Evolutionary conservation across 2,113 vertebrate genomes (phyloP), one percentile per base, ranked within the genome.

Genomic region (Serilophus lunatus): DNA sequence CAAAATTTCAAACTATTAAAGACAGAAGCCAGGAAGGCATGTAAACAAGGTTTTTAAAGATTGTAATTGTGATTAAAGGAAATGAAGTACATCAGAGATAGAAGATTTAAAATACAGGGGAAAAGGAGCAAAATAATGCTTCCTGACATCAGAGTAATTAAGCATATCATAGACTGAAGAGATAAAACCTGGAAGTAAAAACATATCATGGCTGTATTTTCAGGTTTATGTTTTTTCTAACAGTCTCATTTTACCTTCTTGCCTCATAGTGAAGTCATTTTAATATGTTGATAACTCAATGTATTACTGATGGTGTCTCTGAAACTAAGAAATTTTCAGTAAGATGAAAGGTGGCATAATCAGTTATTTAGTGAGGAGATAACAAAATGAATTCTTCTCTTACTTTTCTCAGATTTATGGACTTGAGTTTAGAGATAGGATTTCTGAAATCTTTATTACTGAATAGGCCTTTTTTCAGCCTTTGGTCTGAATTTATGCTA

Each of bases 1-100:
- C 1, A 1, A 81, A 74, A 70, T 35, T 45, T 33, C 36, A 49
- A 56, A 59, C 23, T 74, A 28, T 71, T 82, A 29, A 74, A 91
- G 64, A 22, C 35, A 88, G 44, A 80, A 71, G 23, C 8, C 26
- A 60, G n/a, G 26, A 79, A 88, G 61, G 25, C 63, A 76, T 5
- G 15, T 24, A 95, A 94, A 80, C 53, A 92, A 80, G 15, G 12
- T 45, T 96, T 92, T 53, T 42, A 59, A 88, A 93, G 88, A 59
- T 25, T 59, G 6, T 38, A 66, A 70, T 74, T 92, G 25, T 51
- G 42, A 70, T 86, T 92, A 88, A 93, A 81, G 29, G 54, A 83
- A 88, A 77, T 59, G 36, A 74, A 54, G 16, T 77, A 40, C n/a
- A 80, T 9, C n/a, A 70, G 28, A 74, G 31, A 54, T 2, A 74